These are phyloP conservation scores for Dynastes hyllus DNA, from an alignment of 2,888 invertebrate species.

Conservation along the genomic window DNA sequence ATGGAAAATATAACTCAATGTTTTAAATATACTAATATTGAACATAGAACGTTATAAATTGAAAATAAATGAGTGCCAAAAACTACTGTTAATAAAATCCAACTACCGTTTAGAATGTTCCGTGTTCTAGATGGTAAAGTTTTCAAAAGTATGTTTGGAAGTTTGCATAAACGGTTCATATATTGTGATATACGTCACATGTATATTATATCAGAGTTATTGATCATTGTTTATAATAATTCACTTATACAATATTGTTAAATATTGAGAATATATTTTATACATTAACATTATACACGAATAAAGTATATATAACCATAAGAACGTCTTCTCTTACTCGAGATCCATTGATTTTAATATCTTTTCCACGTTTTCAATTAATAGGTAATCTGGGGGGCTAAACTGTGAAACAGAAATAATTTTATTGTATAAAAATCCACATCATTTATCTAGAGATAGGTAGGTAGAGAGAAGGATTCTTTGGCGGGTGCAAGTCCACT, in stretches of 20 bases:
- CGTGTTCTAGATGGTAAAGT: no score
- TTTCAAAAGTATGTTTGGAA: no score
- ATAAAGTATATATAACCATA: constrained; percentile 12
- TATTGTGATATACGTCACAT: neutral
- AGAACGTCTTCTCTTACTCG: neutral
- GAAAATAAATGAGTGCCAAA: no score
- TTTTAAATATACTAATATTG: no score
- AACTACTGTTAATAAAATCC: no score
- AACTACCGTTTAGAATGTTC: no score
- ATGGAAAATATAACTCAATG: no score
- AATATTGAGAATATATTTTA: constrained; percentile 36
- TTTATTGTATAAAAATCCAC: neutral
- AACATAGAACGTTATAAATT: no score
- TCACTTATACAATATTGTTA: neutral
- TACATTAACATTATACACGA: constrained; percentile 42
- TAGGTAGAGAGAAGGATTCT: no score
- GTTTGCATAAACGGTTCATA: no score
- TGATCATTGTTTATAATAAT: neutral
- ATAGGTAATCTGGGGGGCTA: neutral
- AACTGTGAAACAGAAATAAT: constrained; percentile 18
- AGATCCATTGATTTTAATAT: constrained; percentile 14
- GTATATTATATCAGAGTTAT: constrained; percentile 1
- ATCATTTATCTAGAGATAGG: no score
- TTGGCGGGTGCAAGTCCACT: no score
- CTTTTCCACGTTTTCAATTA: constrained; percentile 41